Evolutionary conservation across 2,113 vertebrate species (phyloP).

Genomic region (Mus pahari): DNA sequence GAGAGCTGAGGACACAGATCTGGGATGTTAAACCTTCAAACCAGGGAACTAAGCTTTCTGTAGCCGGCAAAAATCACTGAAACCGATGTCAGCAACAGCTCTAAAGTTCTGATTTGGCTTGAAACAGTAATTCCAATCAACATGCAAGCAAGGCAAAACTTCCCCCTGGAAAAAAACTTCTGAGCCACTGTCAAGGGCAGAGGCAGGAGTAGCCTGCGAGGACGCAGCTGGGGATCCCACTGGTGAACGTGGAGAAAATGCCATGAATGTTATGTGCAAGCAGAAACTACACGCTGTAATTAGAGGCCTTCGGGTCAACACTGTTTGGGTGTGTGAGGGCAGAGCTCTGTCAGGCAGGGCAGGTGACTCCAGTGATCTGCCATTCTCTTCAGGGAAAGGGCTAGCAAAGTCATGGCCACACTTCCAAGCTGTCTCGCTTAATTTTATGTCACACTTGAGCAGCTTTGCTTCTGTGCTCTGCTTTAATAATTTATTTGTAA

Average conservation of each 20-base stretch:
- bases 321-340: not conserved
- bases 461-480: not conserved
- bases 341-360: not conserved
- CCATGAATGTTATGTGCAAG: not conserved
- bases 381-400: constrained; percentile 1
- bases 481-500: constrained; percentile 21
- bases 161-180: not conserved
- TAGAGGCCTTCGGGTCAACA: not conserved
- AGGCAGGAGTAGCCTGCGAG: not conserved
- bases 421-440: constrained; percentile 11
- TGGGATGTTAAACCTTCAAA: not conserved
- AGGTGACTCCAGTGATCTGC: not conserved
- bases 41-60: not conserved
- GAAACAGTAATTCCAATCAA: constrained; percentile 24
- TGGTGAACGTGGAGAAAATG: not conserved
- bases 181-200: not conserved
- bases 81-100: not conserved
- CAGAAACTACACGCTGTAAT: not conserved
- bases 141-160: not conserved
- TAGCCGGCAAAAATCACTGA: not conserved
- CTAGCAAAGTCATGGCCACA: not conserved
- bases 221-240: not conserved
- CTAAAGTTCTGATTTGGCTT: constrained; percentile 23
- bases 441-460: constrained; percentile 4
- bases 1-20: not conserved